Evolutionary conservation across 2,888 invertebrate genomes (phyloP).

Genomic region (Heliconius aoede): DNA sequence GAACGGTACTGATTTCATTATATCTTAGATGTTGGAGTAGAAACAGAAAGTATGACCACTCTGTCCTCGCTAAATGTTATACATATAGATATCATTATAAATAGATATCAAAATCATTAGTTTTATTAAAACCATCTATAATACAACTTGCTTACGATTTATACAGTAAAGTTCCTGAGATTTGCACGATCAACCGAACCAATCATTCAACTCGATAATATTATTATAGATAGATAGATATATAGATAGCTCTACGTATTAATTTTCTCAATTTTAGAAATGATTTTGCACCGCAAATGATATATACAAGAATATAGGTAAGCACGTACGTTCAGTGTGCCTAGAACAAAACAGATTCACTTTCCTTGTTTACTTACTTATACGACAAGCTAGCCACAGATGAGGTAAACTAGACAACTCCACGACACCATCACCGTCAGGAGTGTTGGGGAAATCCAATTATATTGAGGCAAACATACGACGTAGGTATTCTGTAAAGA

Average conservation of each 20-base stretch:
- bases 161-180: too few relatives aligned
- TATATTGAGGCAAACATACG: background rate
- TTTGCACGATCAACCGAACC: too few relatives aligned
- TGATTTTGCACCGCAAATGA: background rate
- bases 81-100: too few relatives aligned
- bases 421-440: background rate
- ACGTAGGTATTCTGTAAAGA: constrained; percentile 2
- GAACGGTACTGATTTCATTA: too few relatives aligned
- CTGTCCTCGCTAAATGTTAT: too few relatives aligned
- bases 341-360: background rate
- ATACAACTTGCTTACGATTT: too few relatives aligned
- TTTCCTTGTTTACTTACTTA: constrained; percentile 7
- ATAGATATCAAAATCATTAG: too few relatives aligned
- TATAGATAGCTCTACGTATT: background rate
- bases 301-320: background rate
- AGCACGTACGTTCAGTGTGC: background rate
- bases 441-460: constrained; percentile 4
- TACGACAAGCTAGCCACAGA: background rate
- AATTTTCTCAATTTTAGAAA: background rate
- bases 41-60: too few relatives aligned
- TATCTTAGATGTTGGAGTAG: too few relatives aligned
- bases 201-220: background rate
- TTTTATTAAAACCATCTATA: too few relatives aligned
- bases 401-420: constrained; percentile 8
- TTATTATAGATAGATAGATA: background rate